These are phyloP conservation scores for Trachelus tabidus DNA, from an alignment of 2,888 invertebrate genomes.

Conservation along the genomic window DNA sequence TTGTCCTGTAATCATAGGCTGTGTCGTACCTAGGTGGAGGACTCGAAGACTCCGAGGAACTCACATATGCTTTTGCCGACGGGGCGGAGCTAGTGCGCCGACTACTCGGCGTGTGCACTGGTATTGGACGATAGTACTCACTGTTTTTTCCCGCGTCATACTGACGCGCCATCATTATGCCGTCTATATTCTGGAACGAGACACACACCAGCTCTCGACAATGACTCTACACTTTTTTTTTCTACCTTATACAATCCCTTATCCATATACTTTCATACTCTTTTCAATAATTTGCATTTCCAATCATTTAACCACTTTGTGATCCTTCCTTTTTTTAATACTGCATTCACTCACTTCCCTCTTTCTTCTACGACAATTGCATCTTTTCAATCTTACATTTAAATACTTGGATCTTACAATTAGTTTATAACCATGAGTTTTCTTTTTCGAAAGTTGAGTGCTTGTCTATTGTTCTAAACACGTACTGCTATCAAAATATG, in stretches of 20 bases:
- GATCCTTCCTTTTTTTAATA: constrained; percentile 8
- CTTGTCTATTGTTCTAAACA: not conserved
- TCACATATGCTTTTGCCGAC: constrained; percentile 50
- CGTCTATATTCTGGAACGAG: constrained; percentile 67
- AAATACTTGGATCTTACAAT: not conserved
- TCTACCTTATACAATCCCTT: not conserved
- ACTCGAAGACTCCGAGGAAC: constrained; percentile 39
- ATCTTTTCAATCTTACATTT: not conserved
- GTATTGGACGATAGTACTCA: constrained; percentile 63
- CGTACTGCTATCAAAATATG: not conserved
- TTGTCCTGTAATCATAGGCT: constrained; percentile 63
- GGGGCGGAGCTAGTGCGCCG: constrained; percentile 54
- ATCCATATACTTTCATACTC: not conserved
- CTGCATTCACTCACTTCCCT: constrained; percentile 9
- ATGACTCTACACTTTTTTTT: constrained; percentile 50
- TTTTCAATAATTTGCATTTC: not conserved
- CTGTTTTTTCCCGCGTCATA: constrained; percentile 62
- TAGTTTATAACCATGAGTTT: not conserved
- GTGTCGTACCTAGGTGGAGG: constrained; percentile 46
- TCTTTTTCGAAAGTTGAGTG: not conserved
- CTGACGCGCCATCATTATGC: constrained; percentile 66
- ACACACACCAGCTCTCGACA: constrained; percentile 64
- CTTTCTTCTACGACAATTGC: too few relatives aligned
- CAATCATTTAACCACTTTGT: too few relatives aligned
- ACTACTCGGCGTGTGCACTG: constrained; percentile 60